Base-by-base conservation (phyloP, 1,140 invertebrate genomes). In the Drosophila nigrodunni region DNA sequence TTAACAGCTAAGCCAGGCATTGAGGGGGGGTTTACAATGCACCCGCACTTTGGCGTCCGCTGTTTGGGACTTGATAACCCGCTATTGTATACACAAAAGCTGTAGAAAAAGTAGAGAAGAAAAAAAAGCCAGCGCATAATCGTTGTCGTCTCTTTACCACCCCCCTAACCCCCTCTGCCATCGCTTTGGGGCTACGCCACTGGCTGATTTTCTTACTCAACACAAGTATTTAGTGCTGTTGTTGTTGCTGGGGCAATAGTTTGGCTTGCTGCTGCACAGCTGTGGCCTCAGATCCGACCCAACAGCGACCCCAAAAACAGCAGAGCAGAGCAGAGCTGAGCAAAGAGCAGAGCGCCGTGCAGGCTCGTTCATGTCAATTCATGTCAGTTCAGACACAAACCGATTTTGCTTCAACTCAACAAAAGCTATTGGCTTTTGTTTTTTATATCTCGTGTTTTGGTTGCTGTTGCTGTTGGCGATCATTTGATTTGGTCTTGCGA, bases 11-110 rank as follows among this genome's bases (percentile, higher is more conserved):
- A 7, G 37, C 25, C 11, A 9, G 7, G 25, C 10, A 11, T 2
- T 3, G 39, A 10, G 39, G 39, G 10, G 7, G n/a, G 35, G 47
- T 21, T 57, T 54, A 75, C 59, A 64, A 75, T 75, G 73, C 73
- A 75, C 73, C 73, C 67, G 73, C 73, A 70, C 44, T 62, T 30
- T 61, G 21, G 43, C 47, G 67, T 76, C 52, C 72, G 78, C 73
- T 86, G 79, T 79, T 87, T 87, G 83, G 59, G 77, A 78, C 80
- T 88, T 88, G 83, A 88, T 88, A 88, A 80, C 85, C 83, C 80
- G 74, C 85, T 79, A 88, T 88, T 88, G 85, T 89, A 88, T 82
- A 83, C 85, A 83, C 79, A 79, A 85, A 78, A 82, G 80, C 79
- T 79, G 35, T 57, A 57, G 50, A 61, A 30, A 6, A 30, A 30